Evolutionary conservation across 2,113 vertebrate species (phyloP).

Genomic region (Jaculus jaculus): DNA sequence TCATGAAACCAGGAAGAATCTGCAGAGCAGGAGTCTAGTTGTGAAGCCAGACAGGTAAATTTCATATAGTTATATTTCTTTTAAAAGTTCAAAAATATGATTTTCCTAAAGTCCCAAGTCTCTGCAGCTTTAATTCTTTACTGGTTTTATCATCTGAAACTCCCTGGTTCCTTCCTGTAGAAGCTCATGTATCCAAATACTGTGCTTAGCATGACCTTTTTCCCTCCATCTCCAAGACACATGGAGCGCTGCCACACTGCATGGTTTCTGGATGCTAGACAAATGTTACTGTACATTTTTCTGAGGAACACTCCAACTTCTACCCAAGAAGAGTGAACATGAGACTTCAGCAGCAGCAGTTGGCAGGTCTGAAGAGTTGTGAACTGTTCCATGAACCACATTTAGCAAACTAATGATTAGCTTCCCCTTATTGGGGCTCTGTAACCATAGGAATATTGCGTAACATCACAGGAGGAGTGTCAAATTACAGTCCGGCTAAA

Average conservation of each 20-base stretch:
- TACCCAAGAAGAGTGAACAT: slow-evolving; percentile 51
- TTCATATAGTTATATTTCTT: background rate
- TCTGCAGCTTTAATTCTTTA: slow-evolving; percentile 3
- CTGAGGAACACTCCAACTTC: slow-evolving; percentile 54
- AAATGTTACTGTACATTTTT: slow-evolving; percentile 72
- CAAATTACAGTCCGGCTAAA: slow-evolving; percentile 70
- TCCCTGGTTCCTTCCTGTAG: background rate
- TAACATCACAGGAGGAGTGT: slow-evolving; percentile 78
- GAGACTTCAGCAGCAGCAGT: slow-evolving; percentile 58
- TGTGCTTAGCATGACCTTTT: slow-evolving; percentile 8
- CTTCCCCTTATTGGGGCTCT: slow-evolving; percentile 67
- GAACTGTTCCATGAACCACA: slow-evolving; percentile 73
- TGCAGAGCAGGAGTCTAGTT: background rate
- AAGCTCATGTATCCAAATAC: background rate
- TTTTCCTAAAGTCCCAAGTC: background rate
- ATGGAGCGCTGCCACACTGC: slow-evolving; percentile 33
- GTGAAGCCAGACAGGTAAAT: background rate
- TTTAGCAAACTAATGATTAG: slow-evolving; percentile 81
- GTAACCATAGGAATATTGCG: slow-evolving; percentile 77
- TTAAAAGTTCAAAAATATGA: background rate
- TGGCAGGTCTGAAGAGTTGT: slow-evolving; percentile 62
- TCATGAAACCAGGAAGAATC: background rate
- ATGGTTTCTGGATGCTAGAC: slow-evolving; percentile 43
- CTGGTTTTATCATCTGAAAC: background rate
- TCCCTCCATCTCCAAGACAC: background rate